phyloP scores from a whole-genome alignment of 2,797 vertebrate species.

The Lithobates sylvaticus region DNA sequence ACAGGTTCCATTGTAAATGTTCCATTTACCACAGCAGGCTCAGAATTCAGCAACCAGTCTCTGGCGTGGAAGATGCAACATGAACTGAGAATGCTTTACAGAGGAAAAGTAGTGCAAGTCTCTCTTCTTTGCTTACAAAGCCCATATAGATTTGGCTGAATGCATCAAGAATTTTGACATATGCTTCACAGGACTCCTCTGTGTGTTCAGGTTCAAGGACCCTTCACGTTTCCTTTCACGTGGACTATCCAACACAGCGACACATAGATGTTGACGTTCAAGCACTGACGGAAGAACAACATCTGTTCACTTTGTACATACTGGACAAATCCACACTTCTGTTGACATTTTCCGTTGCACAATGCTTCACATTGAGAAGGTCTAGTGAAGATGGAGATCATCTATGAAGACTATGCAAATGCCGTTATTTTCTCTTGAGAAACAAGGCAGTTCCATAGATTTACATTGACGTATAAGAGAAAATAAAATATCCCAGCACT shows the following conservation, averaged over 20 bases:
- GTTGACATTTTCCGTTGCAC: slow-evolving; percentile 65
- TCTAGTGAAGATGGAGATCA: slow-evolving; percentile 65
- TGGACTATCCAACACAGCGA: slow-evolving; percentile 37
- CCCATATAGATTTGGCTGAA: slow-evolving; percentile 54
- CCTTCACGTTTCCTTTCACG: slow-evolving; percentile 16
- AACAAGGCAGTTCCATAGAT: slow-evolving; percentile 86
- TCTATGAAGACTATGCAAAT: slow-evolving; percentile 67
- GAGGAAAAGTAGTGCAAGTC: slow-evolving; percentile 57
- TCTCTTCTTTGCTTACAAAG: slow-evolving; percentile 40
- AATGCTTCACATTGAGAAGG: slow-evolving; percentile 63
- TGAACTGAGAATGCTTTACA: slow-evolving; percentile 50
- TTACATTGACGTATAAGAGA: slow-evolving; percentile 88
- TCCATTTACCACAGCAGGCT: slow-evolving; percentile 19
- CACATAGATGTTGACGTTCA: slow-evolving; percentile 44
- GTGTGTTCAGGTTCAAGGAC: slow-evolving; percentile 20
- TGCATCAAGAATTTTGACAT: slow-evolving; percentile 30
- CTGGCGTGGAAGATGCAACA: slow-evolving; percentile 41
- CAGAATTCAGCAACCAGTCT: slow-evolving; percentile 23
- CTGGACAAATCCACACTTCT: slow-evolving; percentile 63
- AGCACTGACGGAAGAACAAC: slow-evolving; percentile 43
- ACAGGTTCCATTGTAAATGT: not conserved
- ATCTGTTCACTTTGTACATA: slow-evolving; percentile 65
- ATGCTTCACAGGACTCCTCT: slow-evolving; percentile 35
- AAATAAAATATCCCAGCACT: slow-evolving; percentile 92
- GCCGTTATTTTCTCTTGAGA: slow-evolving; percentile 74